These are phyloP conservation scores for Plutella xylostella DNA, from an alignment of 2,888 invertebrate genomes.

Conservation along the genomic window DNA sequence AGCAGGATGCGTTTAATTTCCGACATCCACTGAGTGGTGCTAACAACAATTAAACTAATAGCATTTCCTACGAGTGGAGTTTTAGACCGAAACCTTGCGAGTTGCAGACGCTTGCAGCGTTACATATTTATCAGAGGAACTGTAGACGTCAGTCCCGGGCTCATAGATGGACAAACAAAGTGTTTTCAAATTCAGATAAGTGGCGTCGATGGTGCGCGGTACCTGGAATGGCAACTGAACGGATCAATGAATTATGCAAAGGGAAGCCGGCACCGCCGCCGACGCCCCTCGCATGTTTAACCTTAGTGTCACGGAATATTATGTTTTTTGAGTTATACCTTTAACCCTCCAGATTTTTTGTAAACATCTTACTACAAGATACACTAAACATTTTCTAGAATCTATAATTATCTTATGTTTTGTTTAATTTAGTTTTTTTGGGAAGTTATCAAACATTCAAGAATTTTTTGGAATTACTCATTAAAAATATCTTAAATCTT, in stretches of 20 bases:
- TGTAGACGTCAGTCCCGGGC: slow-evolving; percentile 25
- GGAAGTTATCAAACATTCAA: no score
- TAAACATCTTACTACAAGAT: no score
- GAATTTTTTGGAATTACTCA: no score
- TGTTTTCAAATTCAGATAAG: slow-evolving; percentile 42
- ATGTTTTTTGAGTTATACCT: slow-evolving; percentile 18
- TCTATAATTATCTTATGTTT: no score
- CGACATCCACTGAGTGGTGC: neutral
- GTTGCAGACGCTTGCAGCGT: neutral
- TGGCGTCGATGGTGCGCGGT: slow-evolving; percentile 24
- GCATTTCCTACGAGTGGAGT: no score
- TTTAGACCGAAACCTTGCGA: neutral
- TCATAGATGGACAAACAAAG: slow-evolving; percentile 21
- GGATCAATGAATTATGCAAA: slow-evolving; percentile 59
- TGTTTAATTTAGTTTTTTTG: no score
- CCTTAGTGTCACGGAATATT: slow-evolving; percentile 42
- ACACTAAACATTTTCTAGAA: no score
- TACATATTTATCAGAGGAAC: neutral
- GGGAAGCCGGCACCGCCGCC: slow-evolving; percentile 28
- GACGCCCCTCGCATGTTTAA: slow-evolving; percentile 45
- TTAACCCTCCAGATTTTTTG: no score
- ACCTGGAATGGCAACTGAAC: slow-evolving; percentile 26
- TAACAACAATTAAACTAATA: neutral
- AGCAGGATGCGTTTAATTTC: slow-evolving; percentile 3
- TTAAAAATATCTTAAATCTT: no score